A percentile compares a stretch with the other conserved stretches of the same genome.
Conservation (phyloP, 2,113 vertebrate species). For the Catagonus wagneri region DNA sequence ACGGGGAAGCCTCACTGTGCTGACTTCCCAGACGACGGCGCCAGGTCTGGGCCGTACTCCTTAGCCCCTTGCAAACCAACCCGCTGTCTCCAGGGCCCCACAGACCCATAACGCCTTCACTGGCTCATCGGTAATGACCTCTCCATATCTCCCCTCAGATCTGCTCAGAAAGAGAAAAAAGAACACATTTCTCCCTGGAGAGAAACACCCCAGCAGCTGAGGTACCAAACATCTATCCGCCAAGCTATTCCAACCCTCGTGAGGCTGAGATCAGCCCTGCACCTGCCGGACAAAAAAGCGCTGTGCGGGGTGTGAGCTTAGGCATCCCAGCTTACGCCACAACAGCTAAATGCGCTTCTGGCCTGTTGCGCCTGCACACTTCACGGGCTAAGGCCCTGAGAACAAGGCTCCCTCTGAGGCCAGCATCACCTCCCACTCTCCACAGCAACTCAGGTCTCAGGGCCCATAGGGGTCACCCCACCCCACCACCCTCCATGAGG, state of each 20-base stretch:
- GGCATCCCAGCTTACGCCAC: background rate
- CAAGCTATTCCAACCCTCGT: background rate
- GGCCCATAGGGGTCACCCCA: fast-evolving
- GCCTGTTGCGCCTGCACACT: background rate
- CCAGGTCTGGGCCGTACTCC: background rate
- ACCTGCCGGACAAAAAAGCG: background rate
- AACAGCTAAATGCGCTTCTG: background rate
- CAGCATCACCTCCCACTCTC: background rate
- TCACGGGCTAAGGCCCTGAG: fast-evolving
- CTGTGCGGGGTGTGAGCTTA: background rate
- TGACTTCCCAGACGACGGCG: background rate
- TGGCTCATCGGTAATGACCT: too few relatives aligned
- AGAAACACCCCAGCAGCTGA: background rate
- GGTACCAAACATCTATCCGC: background rate
- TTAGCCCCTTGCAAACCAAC: background rate
- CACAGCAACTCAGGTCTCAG: background rate
- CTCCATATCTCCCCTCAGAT: background rate
- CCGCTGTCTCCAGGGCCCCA: background rate
- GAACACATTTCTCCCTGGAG: background rate
- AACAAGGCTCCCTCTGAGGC: background rate
- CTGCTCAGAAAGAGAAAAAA: background rate
- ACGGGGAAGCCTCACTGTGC: background rate
- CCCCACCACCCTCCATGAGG: background rate
- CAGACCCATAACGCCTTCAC: background rate
- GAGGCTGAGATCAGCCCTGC: background rate